Evolutionary conservation across 37 sponge, comb jelly and placozoan genomes (phyloP).

Genomic region (Amphimedon queenslandica): DNA sequence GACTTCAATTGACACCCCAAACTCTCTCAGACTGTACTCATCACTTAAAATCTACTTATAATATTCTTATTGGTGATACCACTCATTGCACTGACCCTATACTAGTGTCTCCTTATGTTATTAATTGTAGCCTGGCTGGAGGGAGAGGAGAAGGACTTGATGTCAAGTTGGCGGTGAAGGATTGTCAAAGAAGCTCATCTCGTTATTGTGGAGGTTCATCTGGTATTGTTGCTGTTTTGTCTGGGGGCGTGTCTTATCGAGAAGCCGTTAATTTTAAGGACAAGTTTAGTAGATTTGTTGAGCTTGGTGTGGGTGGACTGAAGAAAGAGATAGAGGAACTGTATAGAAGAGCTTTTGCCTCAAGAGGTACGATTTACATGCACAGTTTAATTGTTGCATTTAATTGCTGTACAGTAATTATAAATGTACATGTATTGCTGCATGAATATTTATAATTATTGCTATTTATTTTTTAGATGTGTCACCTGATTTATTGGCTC

Average conservation of each 20-base stretch:
- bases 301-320: conserved; percentile 63
- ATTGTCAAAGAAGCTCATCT: not conserved
- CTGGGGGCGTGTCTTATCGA: conserved; percentile 38
- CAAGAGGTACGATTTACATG: conserved; percentile 64
- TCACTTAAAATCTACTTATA: conserved; percentile 10
- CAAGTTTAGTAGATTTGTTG: conserved; percentile 53
- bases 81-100: conserved; percentile 13
- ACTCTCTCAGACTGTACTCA: conserved; percentile 3
- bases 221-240: conserved; percentile 15
- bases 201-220: no score
- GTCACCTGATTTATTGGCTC: conserved; percentile 32
- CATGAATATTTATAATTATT: no score
- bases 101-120: conserved; percentile 13
- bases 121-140: conserved; percentile 36
- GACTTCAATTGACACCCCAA: not conserved
- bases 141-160: conserved; percentile 17
- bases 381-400: no score
- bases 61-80: conserved; percentile 15
- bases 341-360: conserved; percentile 75
- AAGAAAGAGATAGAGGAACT: conserved; percentile 63
- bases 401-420: no score
- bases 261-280: conserved; percentile 38
- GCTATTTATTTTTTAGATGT: no score
- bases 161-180: conserved; percentile 14
- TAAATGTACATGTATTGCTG: no score